phyloP scores from a whole-genome alignment of 2,113 vertebrate genomes.

The Rhinopithecus roxellana region DNA sequence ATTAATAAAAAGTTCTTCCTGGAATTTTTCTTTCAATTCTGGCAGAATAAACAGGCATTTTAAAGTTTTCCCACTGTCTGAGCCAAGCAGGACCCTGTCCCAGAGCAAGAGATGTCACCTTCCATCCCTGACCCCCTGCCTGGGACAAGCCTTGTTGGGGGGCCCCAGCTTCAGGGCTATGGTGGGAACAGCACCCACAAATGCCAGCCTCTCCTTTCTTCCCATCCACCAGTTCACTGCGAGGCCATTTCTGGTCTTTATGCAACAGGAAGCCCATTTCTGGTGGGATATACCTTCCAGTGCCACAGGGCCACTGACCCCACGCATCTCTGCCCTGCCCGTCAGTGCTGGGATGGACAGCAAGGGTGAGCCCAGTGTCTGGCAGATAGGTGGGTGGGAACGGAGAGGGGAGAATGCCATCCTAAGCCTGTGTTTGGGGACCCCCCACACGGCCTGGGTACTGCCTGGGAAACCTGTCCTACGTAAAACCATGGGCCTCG shows the following conservation, averaged over 20 bases:
- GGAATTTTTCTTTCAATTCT: background rate
- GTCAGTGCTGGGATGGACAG: too few species aligned
- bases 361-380: fast-evolving
- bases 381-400: background rate
- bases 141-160: fast-evolving
- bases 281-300: background rate
- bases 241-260: background rate
- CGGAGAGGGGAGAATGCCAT: fast-evolving
- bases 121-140: fast-evolving
- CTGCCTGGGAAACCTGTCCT: background rate
- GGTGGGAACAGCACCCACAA: background rate
- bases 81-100: background rate
- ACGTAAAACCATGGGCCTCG: background rate
- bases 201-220: background rate
- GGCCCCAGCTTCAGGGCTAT: background rate
- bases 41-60: background rate
- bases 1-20: background rate
- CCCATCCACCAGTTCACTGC: fast-evolving
- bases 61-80: background rate
- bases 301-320: fast-evolving
- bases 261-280: fast-evolving
- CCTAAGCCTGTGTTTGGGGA: background rate
- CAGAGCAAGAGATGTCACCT: too few species aligned
- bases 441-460: background rate
- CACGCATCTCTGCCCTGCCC: fast-evolving